Base-by-base conservation (phyloP, 2,888 invertebrate genomes). In the Platycheirus rosarum region DNA sequence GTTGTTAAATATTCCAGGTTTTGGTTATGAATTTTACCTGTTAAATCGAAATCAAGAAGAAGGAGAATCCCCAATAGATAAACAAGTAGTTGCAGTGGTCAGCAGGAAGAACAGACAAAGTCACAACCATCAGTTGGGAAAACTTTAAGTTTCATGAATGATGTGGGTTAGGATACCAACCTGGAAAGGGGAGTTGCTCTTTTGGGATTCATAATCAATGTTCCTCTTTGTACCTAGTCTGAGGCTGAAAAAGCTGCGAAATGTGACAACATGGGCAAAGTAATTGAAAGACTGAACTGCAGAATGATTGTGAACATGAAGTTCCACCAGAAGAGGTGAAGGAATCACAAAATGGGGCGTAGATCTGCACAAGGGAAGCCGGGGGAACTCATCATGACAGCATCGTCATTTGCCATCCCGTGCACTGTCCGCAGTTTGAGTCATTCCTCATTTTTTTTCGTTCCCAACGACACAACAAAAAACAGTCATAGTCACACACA, bases 211-310 rank as follows among this genome's bases (percentile, higher is more conserved):
- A 29, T 7, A 8, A 18, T 29, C 2, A 0, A 26, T 29, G 29
- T 4, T 44, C 23, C 14, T 11, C 7, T 44, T 9, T 60, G 23
- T 51, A 20, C 18, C 2, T 35, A 44, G 26, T 42, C 26, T 26
- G 8, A 11, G 6, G 13, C 1, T 13, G 16, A 40, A 35, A 55
- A 63, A 49, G 44, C 29, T 57, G 29, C 49, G 74, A 79, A 79
- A 69, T 79, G 60, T 78, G 78, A 69, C 68, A 74, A 74, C 68
- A 71, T 53, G 51, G 78, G 66, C 71, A 69, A 66, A 60, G 70
- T 60, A 77, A 74, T 57, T 63, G 57, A 57, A 42, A 44, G 29
- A 44, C 44, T 32, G 44, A 74, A 74, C 42, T 79, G 63, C 79
- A 74, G 49, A 29, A 37, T n/a, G 13, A 44, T 35, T n/a, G 11